Evolutionary conservation across 2,113 vertebrate species (phyloP), one percentile per base, ranked within the genome.

Genomic region (Chlamydotis undulata): DNA sequence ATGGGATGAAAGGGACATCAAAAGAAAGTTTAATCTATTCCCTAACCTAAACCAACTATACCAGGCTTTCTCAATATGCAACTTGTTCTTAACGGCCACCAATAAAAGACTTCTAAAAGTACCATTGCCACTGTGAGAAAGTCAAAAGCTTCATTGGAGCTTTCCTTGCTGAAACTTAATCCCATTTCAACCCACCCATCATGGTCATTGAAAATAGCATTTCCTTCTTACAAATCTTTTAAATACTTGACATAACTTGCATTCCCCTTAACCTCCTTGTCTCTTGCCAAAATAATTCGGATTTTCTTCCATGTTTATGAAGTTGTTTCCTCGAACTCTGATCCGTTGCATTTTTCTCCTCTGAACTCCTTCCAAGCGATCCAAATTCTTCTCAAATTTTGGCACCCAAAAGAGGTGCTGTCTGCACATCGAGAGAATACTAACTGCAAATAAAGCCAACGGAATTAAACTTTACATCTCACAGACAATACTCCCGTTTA

Each of bases 301-400:
- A 89, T 89, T 94, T 95, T 95, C 65, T 87, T 96, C 77, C 86
- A 92, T 56, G 41, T 75, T 79, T 89, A 87, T 78, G 35, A 91
- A 84, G 60, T 14, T 91, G 77, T 89, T 89, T 87, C 89, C 81
- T 95, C 31, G 2, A 93, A 93, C 61, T 33, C 88, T 41, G 61
- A 91, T 78, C 74, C 84, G 33, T 75, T 28, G 8, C 49, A 81
- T 73, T 89, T 94, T 57, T 84, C 60, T 87, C 74, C 56, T 92
- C 57, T 94, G 93, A 96, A 93, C 83, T 91, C 87, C 12, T 87
- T 94, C 86, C 94, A 93, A 96, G 56, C 83, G 73, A 83, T 78
- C 68, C 89, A 78, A 92, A 94, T 89, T 87, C 70, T 75, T 87
- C 41, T 52, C 50, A 9, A 73, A 81, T 87, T 79, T 43, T 95